phyloP scores from a whole-genome alignment of 2,797 vertebrate genomes.

The Pipistrellus kuhlii region DNA sequence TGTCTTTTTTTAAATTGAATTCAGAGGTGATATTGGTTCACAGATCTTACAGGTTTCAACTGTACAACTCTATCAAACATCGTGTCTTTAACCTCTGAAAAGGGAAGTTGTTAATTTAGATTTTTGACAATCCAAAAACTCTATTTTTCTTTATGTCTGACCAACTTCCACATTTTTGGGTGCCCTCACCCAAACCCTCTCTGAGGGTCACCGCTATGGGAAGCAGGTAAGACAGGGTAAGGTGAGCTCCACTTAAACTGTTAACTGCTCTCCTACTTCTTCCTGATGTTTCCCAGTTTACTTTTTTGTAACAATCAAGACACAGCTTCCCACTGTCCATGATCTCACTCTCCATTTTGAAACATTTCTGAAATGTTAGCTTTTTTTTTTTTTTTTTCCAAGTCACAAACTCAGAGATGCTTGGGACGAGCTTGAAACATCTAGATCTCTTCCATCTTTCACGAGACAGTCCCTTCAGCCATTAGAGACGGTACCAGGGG shows the following conservation, averaged over 20 bases:
- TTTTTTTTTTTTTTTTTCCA: not conserved
- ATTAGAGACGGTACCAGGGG: not conserved
- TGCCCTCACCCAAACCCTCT: not conserved
- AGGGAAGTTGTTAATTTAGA: slow-evolving; percentile 32
- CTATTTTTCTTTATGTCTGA: not conserved
- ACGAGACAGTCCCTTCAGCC: not conserved
- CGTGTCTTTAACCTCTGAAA: slow-evolving; percentile 3
- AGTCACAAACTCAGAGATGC: slow-evolving; percentile 1
- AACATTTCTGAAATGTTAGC: slow-evolving; percentile 8
- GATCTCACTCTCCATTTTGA: not conserved
- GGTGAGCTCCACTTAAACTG: not conserved
- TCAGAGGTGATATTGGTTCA: not conserved
- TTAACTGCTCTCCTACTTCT: not conserved
- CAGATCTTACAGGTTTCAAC: not conserved
- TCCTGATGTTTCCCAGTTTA: not conserved
- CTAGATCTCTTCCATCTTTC: slow-evolving; percentile 45
- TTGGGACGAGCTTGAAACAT: slow-evolving; percentile 9
- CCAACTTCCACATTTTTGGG: not conserved
- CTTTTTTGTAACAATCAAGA: not conserved
- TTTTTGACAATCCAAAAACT: not conserved
- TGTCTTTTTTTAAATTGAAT: not conserved
- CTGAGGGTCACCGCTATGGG: not conserved
- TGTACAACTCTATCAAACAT: not conserved
- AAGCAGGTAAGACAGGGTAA: not conserved
- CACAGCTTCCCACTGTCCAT: not conserved